Base-by-base conservation (phyloP, 2,113 vertebrate genomes). In the Sapayoa aenigma region DNA sequence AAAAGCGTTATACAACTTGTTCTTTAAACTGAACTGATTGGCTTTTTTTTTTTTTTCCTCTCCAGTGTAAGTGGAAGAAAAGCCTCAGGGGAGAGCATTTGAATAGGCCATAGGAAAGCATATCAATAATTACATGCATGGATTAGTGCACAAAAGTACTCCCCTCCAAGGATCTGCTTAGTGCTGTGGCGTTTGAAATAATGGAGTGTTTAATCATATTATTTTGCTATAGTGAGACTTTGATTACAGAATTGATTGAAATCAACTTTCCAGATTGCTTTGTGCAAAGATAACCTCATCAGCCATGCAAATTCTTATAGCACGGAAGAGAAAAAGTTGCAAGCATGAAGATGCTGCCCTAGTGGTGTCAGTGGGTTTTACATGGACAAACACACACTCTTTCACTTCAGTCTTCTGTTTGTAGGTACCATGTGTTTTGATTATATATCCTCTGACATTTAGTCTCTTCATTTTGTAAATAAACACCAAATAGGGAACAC, bases 191-290 rank as follows among this genome's bases (percentile, higher is more conserved):
- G 6, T 87, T 92, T 78, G 91, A 95, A 93, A 93, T 95, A 80
- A 87, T 86, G 83, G 83, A 81, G 65, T 83, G 58, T 87, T 96
- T 96, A 93, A 96, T 95, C 94, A 79, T 72, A 84, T 90, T 95
- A 85, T 97, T 96, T 95, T 94, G 83, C 90, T 90, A 87, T 96
- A 94, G 76, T 30, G 73, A 86, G 49, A 65, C 86, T 93, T 94
- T 96, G 94, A 94, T 94, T 96, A 81, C 33, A 73, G 88, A 82
- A 27, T 80, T 93, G 96, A 96, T 95, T 93, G 92, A 92, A 96
- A 90, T 79, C 52, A 93, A 67, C 90, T 92, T 95, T 86, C 53
- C 66, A 37, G 76, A 49, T 95, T 92, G 80, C 66, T 84, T 93
- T 92, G 80, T 75, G 52, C 2, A 4, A 44, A 66, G 88, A 53